Evolutionary conservation across 2,113 vertebrate species (phyloP), one percentile per base, ranked within the genome.

Genomic region (Atractosteus spatula): DNA sequence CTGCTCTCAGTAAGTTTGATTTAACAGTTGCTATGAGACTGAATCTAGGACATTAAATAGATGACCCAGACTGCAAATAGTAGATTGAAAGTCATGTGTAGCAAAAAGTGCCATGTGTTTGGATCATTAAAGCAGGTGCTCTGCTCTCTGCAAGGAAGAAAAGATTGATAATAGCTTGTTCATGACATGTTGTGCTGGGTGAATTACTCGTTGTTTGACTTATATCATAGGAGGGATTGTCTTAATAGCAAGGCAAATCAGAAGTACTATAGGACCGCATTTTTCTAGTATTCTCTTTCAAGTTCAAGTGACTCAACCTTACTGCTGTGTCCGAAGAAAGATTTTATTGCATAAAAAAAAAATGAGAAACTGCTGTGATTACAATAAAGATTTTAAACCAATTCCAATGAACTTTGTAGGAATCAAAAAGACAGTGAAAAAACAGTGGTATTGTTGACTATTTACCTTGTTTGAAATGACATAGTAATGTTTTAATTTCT

Each of bases 101-200:
- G 13, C 43, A 61, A 61, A 45, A 45, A 62, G 59, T 16, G 41
- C 59, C 13, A 51, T 10, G 10, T 51, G 47, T 51, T 51, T 51
- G 41, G 14, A 77, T 73, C 62, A 69, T 44, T 81, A 69, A 71
- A 17, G 29, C 74, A 74, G 61, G 72, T 81, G 74, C 76, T 75
- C 74, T 71, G 73, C 76, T 74, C 69, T 69, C 62, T 68, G 71
- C 59, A 3, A 44, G 56, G 43, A 47, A 78, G 64, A 29, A 44
- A 70, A 69, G 75, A 82, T 87, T 82, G 76, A 83, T 80, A 81
- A 81, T 66, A 41, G 70, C 74, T 77, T 80, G 73, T 78, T 77
- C 75, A 68, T 81, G 43, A 72, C n/a, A 2, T 55, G 63, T 5
- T 51, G 47, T 51, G 5, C 47, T 17, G 3, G 72, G 83, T 81